A percentile compares a stretch with the other conserved stretches of the same genome.
phyloP scores from a whole-genome alignment of 2,888 invertebrate genomes.

The Perdita meconis region DNA sequence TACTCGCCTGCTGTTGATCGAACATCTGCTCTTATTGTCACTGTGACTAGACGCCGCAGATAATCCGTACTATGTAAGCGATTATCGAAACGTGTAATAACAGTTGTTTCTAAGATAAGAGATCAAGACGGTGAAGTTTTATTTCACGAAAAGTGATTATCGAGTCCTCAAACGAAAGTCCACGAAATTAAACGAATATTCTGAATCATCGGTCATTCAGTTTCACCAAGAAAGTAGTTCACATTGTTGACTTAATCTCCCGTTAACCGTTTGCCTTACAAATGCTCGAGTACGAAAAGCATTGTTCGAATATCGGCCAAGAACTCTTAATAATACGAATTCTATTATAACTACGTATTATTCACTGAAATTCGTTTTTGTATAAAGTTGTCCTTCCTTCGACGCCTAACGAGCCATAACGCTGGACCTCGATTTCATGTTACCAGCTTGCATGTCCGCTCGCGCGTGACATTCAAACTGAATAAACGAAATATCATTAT shows the following conservation, averaged over 20 bases:
- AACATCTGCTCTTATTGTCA: too few species aligned
- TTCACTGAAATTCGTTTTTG: constrained; percentile 31
- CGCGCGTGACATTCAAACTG: neutral
- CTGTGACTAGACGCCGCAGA: neutral
- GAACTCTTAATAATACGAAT: neutral
- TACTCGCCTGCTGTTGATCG: neutral
- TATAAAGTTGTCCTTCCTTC: neutral
- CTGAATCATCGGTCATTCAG: too few species aligned
- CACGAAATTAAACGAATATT: too few species aligned
- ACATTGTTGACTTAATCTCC: too few species aligned
- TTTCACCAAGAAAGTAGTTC: too few species aligned
- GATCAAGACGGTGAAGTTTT: too few species aligned
- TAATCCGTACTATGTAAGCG: neutral
- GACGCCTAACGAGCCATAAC: constrained; percentile 44
- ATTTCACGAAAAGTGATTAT: too few species aligned
- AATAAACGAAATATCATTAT: neutral
- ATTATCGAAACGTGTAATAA: neutral
- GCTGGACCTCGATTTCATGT: constrained; percentile 32
- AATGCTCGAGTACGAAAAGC: neutral
- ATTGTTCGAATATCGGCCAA: neutral
- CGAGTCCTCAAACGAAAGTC: too few species aligned
- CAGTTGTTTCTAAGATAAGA: too few species aligned
- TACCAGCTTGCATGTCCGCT: neutral
- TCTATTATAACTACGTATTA: neutral
- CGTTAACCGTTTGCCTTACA: too few species aligned